Conservation (phyloP, 2,888 invertebrate species). For the Tipula confusa region DNA sequence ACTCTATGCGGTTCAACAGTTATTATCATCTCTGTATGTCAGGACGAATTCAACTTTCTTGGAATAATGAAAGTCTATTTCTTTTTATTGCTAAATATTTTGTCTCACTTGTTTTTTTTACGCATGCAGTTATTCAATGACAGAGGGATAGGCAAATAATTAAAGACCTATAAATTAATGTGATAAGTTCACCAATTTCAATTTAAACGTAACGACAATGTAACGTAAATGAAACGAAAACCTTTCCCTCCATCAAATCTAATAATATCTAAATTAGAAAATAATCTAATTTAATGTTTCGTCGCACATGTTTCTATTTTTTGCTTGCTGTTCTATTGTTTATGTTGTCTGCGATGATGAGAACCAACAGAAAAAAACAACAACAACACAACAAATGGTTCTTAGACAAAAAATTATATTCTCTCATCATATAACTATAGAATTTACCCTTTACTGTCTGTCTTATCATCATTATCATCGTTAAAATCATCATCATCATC, state of each 20-base stretch:
- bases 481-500: neutral
- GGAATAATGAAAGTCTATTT: no score
- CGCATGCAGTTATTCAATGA: no score
- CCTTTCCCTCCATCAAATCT: neutral
- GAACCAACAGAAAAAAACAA: neutral
- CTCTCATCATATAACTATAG: neutral
- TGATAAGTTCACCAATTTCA: neutral
- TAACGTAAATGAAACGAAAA: neutral
- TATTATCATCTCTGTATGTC: no score
- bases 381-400: neutral
- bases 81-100: no score
- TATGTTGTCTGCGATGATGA: slow-evolving; percentile 20
- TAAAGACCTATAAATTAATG: neutral
- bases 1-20: no score
- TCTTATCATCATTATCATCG: neutral
- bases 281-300: slow-evolving; percentile 25
- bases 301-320: neutral
- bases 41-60: no score
- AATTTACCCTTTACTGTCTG: slow-evolving; percentile 9
- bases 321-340: neutral
- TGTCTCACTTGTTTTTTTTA: no score
- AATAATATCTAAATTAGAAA: slow-evolving; percentile 6
- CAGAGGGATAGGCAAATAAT: no score
- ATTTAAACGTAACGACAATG: neutral
- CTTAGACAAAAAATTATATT: neutral